phyloP scores from a whole-genome alignment of 2,797 vertebrate genomes.

The Poecilia gillii region DNA sequence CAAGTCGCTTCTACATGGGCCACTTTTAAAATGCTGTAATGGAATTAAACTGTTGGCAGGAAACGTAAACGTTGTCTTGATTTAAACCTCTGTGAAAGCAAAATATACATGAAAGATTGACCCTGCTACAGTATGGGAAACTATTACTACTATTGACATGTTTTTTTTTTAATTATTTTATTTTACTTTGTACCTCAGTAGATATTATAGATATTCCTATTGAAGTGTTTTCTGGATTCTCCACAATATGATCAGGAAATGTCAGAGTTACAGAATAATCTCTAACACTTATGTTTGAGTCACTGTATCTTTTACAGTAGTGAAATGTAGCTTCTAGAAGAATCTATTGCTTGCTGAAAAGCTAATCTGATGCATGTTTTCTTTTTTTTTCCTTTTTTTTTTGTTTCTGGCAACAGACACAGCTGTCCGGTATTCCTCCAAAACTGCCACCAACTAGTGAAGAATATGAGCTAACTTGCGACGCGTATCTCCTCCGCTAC shows the following conservation, averaged over 20 bases:
- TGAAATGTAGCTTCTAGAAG: not conserved
- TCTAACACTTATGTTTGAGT: not conserved
- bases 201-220: not conserved
- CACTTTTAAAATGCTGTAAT: not conserved
- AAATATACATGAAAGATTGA: not conserved
- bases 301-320: not conserved
- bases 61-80: not conserved
- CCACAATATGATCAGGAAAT: no score
- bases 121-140: not conserved
- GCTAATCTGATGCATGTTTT: not conserved
- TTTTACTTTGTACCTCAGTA: not conserved
- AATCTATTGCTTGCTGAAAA: not conserved
- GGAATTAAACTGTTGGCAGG: not conserved
- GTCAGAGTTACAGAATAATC: not conserved
- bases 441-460: conserved; percentile 1
- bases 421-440: not conserved
- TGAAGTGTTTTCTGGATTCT: not conserved
- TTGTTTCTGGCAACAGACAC: conserved; percentile 22
- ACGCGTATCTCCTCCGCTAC: conserved; percentile 35
- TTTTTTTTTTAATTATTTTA: not conserved
- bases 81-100: not conserved
- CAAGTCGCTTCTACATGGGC: not conserved
- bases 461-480: conserved; percentile 9
- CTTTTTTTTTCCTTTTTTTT: not conserved
- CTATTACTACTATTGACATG: not conserved